These are phyloP conservation scores for Paratrypauchen microcephalus DNA, from an alignment of 2,797 vertebrate species.

Conservation along the genomic window DNA sequence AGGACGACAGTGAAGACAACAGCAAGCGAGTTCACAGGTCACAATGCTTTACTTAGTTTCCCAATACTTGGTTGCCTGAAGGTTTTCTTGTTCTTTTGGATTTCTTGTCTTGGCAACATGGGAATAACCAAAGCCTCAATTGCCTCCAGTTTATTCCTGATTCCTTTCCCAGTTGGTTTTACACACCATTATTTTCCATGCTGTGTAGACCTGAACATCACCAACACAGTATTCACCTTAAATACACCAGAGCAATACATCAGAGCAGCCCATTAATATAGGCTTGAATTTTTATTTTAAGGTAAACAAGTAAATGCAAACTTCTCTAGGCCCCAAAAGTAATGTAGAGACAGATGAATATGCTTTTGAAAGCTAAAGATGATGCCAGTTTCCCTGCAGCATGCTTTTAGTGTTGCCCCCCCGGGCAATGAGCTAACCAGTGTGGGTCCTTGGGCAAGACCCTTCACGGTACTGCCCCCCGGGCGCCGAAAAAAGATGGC, in stretches of 20 bases:
- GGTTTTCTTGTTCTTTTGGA: not conserved
- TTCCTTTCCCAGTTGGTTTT: not conserved
- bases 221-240: not conserved
- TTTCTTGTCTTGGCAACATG: not conserved
- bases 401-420: not conserved
- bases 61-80: no score
- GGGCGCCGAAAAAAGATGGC: no score
- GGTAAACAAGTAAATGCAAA: no score
- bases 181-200: no score
- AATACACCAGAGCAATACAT: not conserved
- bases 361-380: no score
- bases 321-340: not conserved
- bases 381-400: not conserved
- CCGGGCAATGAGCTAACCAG: no score
- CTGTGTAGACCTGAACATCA: not conserved
- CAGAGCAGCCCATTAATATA: not conserved
- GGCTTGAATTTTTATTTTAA: no score
- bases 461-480: no score
- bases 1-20: conserved; percentile 89
- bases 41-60: not conserved
- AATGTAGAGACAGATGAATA: not conserved
- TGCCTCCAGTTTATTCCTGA: not conserved
- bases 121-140: not conserved
- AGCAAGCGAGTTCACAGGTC: conserved; percentile 91
- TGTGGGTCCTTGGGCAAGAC: no score